Evolutionary conservation across 2,113 vertebrate species (phyloP).

Genomic region (Crocuta crocuta): DNA sequence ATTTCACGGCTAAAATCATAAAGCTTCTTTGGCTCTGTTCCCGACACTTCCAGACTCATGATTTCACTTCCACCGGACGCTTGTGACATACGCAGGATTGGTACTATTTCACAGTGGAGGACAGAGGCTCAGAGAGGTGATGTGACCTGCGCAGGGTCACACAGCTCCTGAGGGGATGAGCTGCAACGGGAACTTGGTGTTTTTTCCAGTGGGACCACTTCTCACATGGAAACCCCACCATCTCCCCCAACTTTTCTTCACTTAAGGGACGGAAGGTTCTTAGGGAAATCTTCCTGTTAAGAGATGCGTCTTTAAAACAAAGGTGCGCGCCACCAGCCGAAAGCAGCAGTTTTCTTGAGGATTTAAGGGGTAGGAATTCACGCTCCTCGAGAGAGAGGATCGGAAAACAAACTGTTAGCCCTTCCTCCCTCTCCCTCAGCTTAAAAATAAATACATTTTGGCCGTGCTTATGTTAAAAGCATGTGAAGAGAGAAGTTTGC

Average conservation of each 20-base stretch:
- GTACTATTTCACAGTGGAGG: neutral
- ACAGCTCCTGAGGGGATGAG: neutral
- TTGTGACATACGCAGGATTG: rapidly evolving
- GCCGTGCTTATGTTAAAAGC: slow-evolving; percentile 58
- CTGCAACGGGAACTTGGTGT: no score
- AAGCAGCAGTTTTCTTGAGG: slow-evolving; percentile 37
- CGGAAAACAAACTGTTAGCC: slow-evolving; percentile 60
- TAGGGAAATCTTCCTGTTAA: neutral
- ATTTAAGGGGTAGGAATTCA: slow-evolving; percentile 66
- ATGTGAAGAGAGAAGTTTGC: slow-evolving; percentile 8
- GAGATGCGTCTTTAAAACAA: neutral
- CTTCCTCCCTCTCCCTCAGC: slow-evolving; percentile 34
- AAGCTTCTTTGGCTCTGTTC: neutral
- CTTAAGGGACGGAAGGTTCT: neutral
- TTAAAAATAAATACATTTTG: slow-evolving; percentile 31
- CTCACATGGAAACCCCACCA: neutral
- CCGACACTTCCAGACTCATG: rapidly evolving
- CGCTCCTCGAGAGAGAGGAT: slow-evolving; percentile 62
- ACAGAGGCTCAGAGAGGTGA: neutral
- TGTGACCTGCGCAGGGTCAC: neutral
- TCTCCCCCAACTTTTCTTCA: neutral
- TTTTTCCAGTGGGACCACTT: neutral
- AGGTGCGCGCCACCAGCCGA: neutral
- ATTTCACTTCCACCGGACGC: neutral
- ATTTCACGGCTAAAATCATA: neutral